Evolutionary conservation across 2,888 invertebrate genomes (phyloP), one percentile per base, ranked within the genome.

Genomic region (Sericinus montela): DNA sequence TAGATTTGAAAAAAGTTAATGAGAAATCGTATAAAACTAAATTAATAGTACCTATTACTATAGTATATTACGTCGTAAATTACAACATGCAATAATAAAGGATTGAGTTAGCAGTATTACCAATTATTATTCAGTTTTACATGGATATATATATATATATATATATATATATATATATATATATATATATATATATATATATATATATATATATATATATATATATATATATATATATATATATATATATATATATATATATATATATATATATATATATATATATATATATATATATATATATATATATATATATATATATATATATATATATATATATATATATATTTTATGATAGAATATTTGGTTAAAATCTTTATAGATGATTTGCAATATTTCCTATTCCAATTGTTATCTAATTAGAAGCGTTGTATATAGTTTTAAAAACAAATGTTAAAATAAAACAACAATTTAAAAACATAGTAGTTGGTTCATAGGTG

Each of bases 401-500:
- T 67, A 62, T 69, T 57, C 67, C 71, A 71, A 69, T 72, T 75
- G 73, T 80, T 75, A 68, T 69, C 65, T 63, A 69, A 58, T 62
- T 75, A 80, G 70, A 66, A 54, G 68, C 66, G 69, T 73, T 78
- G 77, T 76, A 78, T 69, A 80, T 79, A 78, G 68, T 80, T 76
- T 73, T 74, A 75, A 74, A 66, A 58, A 65, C 62, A 65, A 70
- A 71, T 69, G 67, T 76, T 70, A 70, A 59, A 57, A 73, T 67
- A 73, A 79, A 67, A 82, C n/a, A 80, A 79, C 81, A 80, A 81
- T 80, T 63, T 76, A 75, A 75, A 67, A 71, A 73, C 65, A 71
- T 80, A 80, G 73, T 78, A 78, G 80, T 80, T 78, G 83, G 75
- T 72, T 77, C 75, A 78, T 82, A 81, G 76, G 79, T 80, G 80